Evolutionary conservation across 1,140 invertebrate species (phyloP).

Genomic region (Meloidogyne hapla): DNA sequence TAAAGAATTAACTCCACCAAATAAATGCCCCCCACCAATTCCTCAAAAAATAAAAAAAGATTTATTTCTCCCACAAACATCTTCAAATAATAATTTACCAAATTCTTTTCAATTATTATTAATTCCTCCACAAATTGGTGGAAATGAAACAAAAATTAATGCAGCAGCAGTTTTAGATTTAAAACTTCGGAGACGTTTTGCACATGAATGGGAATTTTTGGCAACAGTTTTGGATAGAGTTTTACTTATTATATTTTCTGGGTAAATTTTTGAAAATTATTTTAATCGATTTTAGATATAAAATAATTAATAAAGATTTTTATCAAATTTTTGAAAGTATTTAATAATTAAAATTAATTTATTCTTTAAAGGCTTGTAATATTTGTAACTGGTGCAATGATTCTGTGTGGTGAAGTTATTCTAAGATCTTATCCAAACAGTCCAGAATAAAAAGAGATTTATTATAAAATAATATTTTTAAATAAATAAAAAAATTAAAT

Average conservation of each 20-base stretch:
- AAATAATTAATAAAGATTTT: too few relatives aligned
- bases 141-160: slow-evolving; percentile 19
- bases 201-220: slow-evolving; percentile 63
- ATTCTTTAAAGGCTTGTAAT: slow-evolving; percentile 41
- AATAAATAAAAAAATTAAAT: not conserved
- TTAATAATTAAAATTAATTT: not conserved
- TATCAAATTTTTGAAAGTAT: too few relatives aligned
- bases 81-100: not conserved
- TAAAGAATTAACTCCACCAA: not conserved
- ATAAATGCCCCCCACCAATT: slow-evolving; percentile 15
- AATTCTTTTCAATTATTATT: not conserved
- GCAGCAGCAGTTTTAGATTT: slow-evolving; percentile 48
- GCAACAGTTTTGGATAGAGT: slow-evolving; percentile 61
- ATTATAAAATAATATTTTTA: not conserved
- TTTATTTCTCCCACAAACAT: not conserved
- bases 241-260: slow-evolving; percentile 58
- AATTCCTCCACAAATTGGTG: not conserved
- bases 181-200: slow-evolving; percentile 55
- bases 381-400: slow-evolving; percentile 59
- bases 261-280: slow-evolving; percentile 13
- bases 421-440: slow-evolving; percentile 52
- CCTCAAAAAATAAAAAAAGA: slow-evolving; percentile 11
- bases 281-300: too few relatives aligned
- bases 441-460: slow-evolving; percentile 12
- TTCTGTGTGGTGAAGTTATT: slow-evolving; percentile 61